Evolutionary conservation across 2,113 vertebrate species (phyloP).

Genomic region (Origma solitaria): DNA sequence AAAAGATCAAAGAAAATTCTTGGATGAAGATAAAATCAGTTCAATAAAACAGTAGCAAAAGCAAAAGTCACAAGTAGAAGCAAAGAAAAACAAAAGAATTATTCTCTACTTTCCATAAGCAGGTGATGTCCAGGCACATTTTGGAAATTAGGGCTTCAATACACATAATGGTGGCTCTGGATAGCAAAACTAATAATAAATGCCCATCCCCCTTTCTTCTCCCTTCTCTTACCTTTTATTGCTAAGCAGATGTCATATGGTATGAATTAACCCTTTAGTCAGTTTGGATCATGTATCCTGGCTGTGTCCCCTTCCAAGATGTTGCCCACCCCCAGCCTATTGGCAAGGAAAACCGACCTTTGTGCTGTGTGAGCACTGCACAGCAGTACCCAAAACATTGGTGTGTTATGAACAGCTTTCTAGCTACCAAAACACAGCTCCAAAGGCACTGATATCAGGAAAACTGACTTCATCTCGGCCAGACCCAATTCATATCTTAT

Average conservation of each 20-base stretch:
- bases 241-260: background rate
- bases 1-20: background rate
- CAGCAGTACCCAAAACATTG: background rate
- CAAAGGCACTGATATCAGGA: background rate
- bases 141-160: background rate
- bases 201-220: background rate
- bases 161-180: background rate
- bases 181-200: background rate
- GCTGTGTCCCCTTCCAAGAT: background rate
- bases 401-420: background rate
- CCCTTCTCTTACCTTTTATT: background rate
- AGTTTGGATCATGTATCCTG: background rate
- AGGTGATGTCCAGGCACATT: accelerated
- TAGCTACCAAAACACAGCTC: background rate
- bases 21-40: background rate
- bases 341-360: background rate
- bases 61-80: background rate
- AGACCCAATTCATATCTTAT: background rate
- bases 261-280: background rate
- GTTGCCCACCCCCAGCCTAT: background rate
- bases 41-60: background rate
- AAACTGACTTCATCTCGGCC: background rate
- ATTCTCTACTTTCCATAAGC: background rate
- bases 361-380: background rate
- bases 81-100: background rate